Base-by-base conservation (phyloP, 2,797 vertebrate species). In the Phoxinus dragarum region DNA sequence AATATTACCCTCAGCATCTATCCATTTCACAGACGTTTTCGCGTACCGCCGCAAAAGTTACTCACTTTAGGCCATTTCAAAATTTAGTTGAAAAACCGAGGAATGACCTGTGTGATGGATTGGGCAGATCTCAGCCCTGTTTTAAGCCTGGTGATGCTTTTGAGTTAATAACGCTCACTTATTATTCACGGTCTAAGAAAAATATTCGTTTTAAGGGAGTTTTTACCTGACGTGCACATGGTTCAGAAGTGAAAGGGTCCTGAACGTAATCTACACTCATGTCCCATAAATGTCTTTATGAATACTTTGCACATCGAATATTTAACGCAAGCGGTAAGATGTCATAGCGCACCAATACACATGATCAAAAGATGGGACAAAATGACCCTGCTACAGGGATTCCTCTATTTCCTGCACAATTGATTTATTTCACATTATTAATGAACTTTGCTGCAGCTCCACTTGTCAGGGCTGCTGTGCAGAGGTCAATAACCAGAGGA, bases 391-490 rank as follows among this genome's bases (percentile, higher is more conserved):
- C 94, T 72, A 80, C 88, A 69, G 93, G 52, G 61, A 95, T 95
- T 94, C 92, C 93, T 93, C 94, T 93, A 94, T 96, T 96, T 96
- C 94, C 94, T 89, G 88, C 95, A 93, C 91, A 95, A 97, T 97
- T 97, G 97, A 98, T 98, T 97, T 97, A 97, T 97, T 96, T 95
- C 96, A 95, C 96, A 96, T 98, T 98, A 97, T 99, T 98, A 99
- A 99, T 99, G 97, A 97, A 98, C 97, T 98, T 98, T 98, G 96
- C 94, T 91, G 96, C 96, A 96, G 96, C 94, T 96, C 94, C 89
- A 96, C 96, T 96, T 97, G 97, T 98, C 97, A 98, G 96, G 94
- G 94, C 93, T 92, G 94, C 94, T 96, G 96, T 92, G 93, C 84
- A 93, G 92, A 95, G 97, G 97, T 98, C 97, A 98, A 98, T 98